Evolutionary conservation across 1,140 invertebrate species (phyloP).

Genomic region (Akabosia matsudoensis): DNA sequence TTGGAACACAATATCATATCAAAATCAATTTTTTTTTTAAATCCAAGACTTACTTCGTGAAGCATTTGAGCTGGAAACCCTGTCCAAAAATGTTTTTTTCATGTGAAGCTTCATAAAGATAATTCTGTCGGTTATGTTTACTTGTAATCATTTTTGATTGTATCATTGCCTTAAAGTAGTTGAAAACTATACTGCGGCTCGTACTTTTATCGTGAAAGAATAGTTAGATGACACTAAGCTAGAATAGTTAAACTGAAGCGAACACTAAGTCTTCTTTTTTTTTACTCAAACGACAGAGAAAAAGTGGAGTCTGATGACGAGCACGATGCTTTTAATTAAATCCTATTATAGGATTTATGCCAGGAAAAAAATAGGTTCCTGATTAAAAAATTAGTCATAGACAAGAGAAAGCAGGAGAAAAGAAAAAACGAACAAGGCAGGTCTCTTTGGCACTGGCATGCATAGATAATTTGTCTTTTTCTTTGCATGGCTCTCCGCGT

Average conservation of each 20-base stretch:
- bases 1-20: too few relatives aligned
- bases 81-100: neutral
- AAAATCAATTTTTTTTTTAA: neutral
- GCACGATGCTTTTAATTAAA: conserved; percentile 48
- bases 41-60: neutral
- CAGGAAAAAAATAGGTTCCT: conserved; percentile 48
- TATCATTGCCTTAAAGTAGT: too few relatives aligned
- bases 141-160: neutral
- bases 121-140: conserved; percentile 39
- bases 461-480: conserved; percentile 20
- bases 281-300: neutral
- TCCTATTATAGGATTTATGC: conserved; percentile 48
- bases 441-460: conserved; percentile 20
- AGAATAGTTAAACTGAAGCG: neutral
- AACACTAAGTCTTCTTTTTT: neutral
- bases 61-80: neutral
- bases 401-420: neutral
- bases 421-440: neutral
- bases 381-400: conserved; percentile 49
- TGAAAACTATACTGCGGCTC: too few relatives aligned
- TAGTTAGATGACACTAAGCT: neutral
- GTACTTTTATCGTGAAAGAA: conserved; percentile 6
- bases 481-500: neutral
- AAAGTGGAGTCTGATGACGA: conserved; percentile 15
- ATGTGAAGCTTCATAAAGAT: conserved; percentile 44